phyloP scores from a whole-genome alignment of 2,888 invertebrate species.

The Drosophila lutescens region DNA sequence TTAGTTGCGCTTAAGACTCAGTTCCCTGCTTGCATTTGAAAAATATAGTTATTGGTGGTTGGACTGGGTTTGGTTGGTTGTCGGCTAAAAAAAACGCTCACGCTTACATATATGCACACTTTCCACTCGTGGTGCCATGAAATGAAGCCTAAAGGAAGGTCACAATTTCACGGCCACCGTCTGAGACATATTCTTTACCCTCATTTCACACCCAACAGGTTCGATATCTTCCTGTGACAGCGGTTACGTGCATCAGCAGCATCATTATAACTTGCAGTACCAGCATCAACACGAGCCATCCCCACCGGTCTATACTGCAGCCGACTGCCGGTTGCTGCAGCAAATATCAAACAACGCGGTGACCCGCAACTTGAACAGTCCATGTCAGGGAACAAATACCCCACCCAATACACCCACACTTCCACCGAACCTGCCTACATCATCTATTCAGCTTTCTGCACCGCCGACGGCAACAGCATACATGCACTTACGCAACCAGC shows the following conservation, averaged over 20 bases:
- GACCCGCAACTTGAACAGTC: slow-evolving; percentile 74
- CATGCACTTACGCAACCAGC: slow-evolving; percentile 71
- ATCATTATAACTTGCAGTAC: slow-evolving; percentile 26
- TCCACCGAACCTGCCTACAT: slow-evolving; percentile 55
- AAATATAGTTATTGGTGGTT: slow-evolving; percentile 57
- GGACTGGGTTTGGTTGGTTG: slow-evolving; percentile 64
- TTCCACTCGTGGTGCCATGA: slow-evolving; percentile 4
- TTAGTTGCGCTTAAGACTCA: slow-evolving; percentile 56
- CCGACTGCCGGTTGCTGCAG: slow-evolving; percentile 81
- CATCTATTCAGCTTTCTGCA: slow-evolving; percentile 58
- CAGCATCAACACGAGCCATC: slow-evolving; percentile 56
- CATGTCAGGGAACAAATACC: slow-evolving; percentile 73
- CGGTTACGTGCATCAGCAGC: slow-evolving; percentile 88
- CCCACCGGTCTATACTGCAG: slow-evolving; percentile 78
- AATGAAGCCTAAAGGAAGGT: slow-evolving; percentile 8
- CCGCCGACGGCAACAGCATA: slow-evolving; percentile 62
- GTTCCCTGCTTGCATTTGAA: slow-evolving; percentile 63
- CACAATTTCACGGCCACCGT: slow-evolving; percentile 15
- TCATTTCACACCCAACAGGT: slow-evolving; percentile 85
- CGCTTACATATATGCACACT: slow-evolving; percentile 15
- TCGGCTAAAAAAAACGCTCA: slow-evolving; percentile 36
- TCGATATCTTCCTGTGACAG: slow-evolving; percentile 97
- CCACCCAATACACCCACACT: slow-evolving; percentile 71
- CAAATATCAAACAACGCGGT: slow-evolving; percentile 82
- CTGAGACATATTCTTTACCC: slow-evolving; percentile 37